Evolutionary conservation across 2,113 vertebrate genomes (phyloP).

Genomic region (Lethenteron reissneri): DNA sequence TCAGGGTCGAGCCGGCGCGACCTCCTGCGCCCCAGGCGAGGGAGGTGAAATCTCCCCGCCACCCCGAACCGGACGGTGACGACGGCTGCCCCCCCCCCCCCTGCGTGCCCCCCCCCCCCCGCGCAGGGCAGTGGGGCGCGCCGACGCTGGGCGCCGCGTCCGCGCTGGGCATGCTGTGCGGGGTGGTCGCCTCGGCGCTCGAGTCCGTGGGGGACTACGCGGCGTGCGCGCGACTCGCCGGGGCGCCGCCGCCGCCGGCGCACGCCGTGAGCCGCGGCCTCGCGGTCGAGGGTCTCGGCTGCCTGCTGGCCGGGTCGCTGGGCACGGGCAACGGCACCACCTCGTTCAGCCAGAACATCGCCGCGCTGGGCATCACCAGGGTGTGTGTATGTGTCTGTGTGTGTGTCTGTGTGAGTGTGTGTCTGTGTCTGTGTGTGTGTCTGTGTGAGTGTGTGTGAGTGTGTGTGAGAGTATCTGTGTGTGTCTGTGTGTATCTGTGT

Average conservation of each 20-base stretch:
- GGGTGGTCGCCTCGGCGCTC: constrained; percentile 33
- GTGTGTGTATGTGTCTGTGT: constrained; percentile 13
- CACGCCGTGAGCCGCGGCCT: constrained; percentile 39
- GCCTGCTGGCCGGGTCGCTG: constrained; percentile 33
- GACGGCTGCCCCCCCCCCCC: neutral
- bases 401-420: too few species aligned
- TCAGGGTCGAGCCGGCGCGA: too few species aligned
- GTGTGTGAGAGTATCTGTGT: too few species aligned
- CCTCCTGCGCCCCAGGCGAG: too few species aligned
- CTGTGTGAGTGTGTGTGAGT: too few species aligned
- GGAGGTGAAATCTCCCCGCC: too few species aligned
- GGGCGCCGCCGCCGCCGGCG: constrained; percentile 32
- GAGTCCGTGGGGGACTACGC: constrained; percentile 42
- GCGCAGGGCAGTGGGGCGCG: constrained; percentile 32
- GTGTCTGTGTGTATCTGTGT: too few species aligned
- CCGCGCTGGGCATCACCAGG: constrained; percentile 39
- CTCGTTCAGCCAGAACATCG: constrained; percentile 43
- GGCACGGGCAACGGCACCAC: constrained; percentile 41
- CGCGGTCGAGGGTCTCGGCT: constrained; percentile 34
- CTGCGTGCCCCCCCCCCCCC: neutral
- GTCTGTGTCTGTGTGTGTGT: too few species aligned
- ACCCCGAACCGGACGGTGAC: too few species aligned
- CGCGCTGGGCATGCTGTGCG: constrained; percentile 35
- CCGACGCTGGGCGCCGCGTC: constrained; percentile 35
- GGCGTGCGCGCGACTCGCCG: constrained; percentile 32